Evolutionary conservation across 2,797 vertebrate genomes (phyloP), one percentile per base, ranked within the genome.

Genomic region (Momotus momota): DNA sequence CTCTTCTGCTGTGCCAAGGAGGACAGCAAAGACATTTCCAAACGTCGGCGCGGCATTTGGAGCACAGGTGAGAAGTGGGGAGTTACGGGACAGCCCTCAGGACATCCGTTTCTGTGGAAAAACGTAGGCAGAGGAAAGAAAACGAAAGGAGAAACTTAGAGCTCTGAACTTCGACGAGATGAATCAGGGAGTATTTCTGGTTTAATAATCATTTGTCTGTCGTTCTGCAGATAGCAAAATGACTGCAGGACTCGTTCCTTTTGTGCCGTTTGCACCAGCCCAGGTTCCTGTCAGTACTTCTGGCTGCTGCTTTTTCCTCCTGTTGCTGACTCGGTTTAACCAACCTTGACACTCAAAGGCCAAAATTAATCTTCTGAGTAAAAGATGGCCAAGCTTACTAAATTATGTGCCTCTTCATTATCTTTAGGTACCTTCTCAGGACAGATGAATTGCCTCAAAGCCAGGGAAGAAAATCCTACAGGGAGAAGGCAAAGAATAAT

Each of bases 301-400:
- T 90, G 35, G 64, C 94, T 72, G 2, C 72, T 64, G 49, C 71
- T 80, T 85, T 70, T 29, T 48, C 25, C 61, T 81, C 88, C 95
- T 95, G 90, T 86, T 80, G 88, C 87, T 75, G 89, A 70, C 96
- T 97, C 14, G 1, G n/a, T 96, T 97, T 94, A 94, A 97, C 96
- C 97, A 93, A 83, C 95, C 91, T 85, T 81, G 97, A 97, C 92
- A 89, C 95, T 87, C 58, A 67, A 94, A 97, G 95, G 97, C 94
- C 97, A 87, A 86, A 95, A 96, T 97, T 92, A 95, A 98, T 98
- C 97, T 97, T 97, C 86, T 80, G 65, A 95, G 83, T 75, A 93
- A 94, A 91, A 88, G 94, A 96, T 82, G 80, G 94, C 95, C 96
- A 95, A 66, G 94, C 88, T 93, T 64, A 81, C 94, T 97, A 94